A percentile compares a stretch with the other conserved stretches of the same genome.
Conservation (phyloP, 2,888 invertebrate species). For the Sarcophaga variegata region DNA sequence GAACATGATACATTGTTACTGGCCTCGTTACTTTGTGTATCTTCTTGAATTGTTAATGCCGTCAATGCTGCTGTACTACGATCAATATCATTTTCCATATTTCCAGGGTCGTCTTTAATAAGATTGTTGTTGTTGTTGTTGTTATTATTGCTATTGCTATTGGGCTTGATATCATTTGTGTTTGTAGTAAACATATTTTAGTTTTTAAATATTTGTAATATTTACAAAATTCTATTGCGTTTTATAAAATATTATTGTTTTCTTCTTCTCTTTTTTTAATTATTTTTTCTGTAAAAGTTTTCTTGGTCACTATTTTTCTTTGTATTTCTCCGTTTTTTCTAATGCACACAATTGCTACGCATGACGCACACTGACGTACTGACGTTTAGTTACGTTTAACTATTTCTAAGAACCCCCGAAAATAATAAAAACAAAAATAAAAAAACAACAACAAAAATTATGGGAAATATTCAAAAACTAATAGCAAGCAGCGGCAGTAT, state of each 20-base stretch:
- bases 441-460: conserved; percentile 39
- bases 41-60: neutral
- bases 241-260: neutral
- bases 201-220: neutral
- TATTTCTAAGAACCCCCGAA: conserved; percentile 78
- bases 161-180: conserved; percentile 31
- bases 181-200: neutral
- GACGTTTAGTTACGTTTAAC: conserved; percentile 77
- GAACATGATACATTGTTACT: neutral
- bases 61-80: neutral
- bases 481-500: conserved; percentile 33
- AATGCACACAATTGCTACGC: conserved; percentile 74
- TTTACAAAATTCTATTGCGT: neutral
- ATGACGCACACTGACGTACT: conserved; percentile 79
- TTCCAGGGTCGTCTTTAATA: conserved; percentile 3
- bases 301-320: conserved; percentile 9
- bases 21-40: neutral
- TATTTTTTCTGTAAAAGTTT: neutral
- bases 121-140: neutral
- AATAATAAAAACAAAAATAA: conserved; percentile 30
- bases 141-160: conserved; percentile 1
- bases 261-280: neutral
- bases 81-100: conserved; percentile 21
- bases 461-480: conserved; percentile 63
- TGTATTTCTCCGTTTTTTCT: conserved; percentile 50